Percentiles rank a stretch among this genome's conserved stretches.
Evolutionary conservation across 2,888 invertebrate genomes (phyloP).

Genomic region (Acleris holmiana): DNA sequence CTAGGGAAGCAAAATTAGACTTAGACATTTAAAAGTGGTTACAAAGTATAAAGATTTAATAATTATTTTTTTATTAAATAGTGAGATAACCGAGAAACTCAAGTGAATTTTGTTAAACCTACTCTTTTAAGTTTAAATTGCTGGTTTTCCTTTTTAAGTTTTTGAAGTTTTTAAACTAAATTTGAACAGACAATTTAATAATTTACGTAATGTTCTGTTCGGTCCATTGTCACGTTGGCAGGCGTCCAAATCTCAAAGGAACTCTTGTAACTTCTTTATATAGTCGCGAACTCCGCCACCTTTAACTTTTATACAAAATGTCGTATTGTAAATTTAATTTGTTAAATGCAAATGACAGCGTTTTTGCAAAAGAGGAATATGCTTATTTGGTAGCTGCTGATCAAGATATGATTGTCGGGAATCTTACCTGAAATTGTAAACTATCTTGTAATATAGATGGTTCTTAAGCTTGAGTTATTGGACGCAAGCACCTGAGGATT

Average conservation of each 20-base stretch:
- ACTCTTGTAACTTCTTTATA: constrained; percentile 31
- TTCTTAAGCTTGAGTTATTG: too few relatives aligned
- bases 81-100: too few relatives aligned
- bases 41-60: too few relatives aligned
- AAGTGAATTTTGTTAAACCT: too few relatives aligned
- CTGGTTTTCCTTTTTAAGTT: too few relatives aligned
- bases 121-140: too few relatives aligned
- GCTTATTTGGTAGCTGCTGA: neutral
- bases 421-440: too few relatives aligned
- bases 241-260: constrained; percentile 33
- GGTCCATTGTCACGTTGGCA: constrained; percentile 42
- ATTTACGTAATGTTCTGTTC: constrained; percentile 40
- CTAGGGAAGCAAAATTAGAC: too few relatives aligned
- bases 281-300: constrained; percentile 13
- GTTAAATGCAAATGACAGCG: neutral
- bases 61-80: too few relatives aligned
- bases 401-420: neutral
- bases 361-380: neutral
- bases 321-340: constrained; percentile 1
- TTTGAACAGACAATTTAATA: constrained; percentile 41
- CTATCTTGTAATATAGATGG: too few relatives aligned
- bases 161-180: neutral
- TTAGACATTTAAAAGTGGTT: too few relatives aligned
- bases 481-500: neutral
- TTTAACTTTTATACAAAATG: constrained; percentile 12